Evolutionary conservation across 2,888 invertebrate genomes (phyloP), one percentile per base, ranked within the genome.

Genomic region (Agonopterix heracliana): DNA sequence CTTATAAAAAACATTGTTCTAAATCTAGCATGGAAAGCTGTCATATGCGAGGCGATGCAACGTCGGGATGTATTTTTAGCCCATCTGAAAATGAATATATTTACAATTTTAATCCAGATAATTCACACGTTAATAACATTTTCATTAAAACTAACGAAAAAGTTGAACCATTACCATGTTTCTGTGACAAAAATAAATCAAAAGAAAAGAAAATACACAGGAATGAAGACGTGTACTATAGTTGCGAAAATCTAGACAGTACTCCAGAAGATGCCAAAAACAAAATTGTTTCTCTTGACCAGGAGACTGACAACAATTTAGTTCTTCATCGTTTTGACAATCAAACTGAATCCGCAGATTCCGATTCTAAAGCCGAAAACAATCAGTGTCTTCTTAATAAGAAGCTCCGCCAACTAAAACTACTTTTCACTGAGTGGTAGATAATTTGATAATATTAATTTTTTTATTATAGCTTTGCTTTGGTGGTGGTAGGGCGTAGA

Each of bases 321-420:
- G 26, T 26, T 26, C 26, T 26, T 26, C 26, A 26, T 26, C 26
- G 26, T 26, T 26, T 26, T 26, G 26, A 26, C 26, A 26, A 26
- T 26, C 5, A 38, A 36, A 10, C 36, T 2, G n/a, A 8, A 46
- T n/a, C 38, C n/a, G 35, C n/a, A 14, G 34, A 48, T 41, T 41
- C 34, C 17, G 34, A 35, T 35, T 2, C 34, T n/a, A n/a, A 44
- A 10, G 46, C 51, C 34, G 26, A 38, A 38, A 38, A 38, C 11
- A 45, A 49, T 36, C 35, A 45, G 45, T 43, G 41, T 11, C 9
- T 74, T 9, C 35, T 77, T 1, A 73, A 53, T 58, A 82, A 77
- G 58, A 83, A 78, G 60, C 2, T 70, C 2, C n/a, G 11, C 10
- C 77, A 79, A 52, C n/a, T 79, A 2, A 74, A 74, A 60, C 59